These are phyloP conservation scores for Polyergus mexicanus DNA, from an alignment of 1,140 invertebrate species.

Conservation along the genomic window DNA sequence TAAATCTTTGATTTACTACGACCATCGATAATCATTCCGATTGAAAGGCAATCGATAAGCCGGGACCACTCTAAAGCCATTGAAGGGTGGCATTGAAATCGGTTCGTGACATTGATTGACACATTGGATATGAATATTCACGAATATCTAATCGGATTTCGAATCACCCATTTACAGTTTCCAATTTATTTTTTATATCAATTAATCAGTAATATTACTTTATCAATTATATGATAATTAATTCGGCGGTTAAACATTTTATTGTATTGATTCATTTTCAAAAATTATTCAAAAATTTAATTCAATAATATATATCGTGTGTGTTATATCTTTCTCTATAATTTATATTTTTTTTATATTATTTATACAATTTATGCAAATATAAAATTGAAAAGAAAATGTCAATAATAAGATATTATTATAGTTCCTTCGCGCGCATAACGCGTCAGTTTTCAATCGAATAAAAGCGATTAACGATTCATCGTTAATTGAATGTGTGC, in stretches of 20 bases:
- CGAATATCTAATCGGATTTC: constrained; percentile 4
- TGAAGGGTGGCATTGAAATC: constrained; percentile 3
- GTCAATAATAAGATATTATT: constrained; percentile 2
- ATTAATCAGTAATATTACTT: constrained; percentile 8
- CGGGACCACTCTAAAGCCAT: not conserved
- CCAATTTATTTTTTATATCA: constrained; percentile 15
- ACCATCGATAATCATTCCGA: not conserved
- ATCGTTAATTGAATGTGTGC: constrained; percentile 16
- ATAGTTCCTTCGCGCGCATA: not conserved
- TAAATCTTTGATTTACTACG: constrained; percentile 9
- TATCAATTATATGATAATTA: constrained; percentile 1
- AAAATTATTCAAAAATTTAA: constrained; percentile 1
- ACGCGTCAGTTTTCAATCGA: not conserved
- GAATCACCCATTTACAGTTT: constrained; percentile 1
- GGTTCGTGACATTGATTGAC: constrained; percentile 4
- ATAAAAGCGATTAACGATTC: not conserved
- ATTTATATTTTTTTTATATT: not conserved
- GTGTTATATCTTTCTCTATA: not conserved
- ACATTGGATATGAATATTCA: constrained; percentile 41
- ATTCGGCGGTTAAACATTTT: not conserved
- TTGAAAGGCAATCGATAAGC: constrained; percentile 12
- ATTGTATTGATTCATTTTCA: not conserved
- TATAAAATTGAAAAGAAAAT: not conserved
- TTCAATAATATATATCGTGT: not conserved
- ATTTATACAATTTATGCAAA: not conserved